Conservation (phyloP, 1,140 invertebrate genomes). For the Achroia grisella region DNA sequence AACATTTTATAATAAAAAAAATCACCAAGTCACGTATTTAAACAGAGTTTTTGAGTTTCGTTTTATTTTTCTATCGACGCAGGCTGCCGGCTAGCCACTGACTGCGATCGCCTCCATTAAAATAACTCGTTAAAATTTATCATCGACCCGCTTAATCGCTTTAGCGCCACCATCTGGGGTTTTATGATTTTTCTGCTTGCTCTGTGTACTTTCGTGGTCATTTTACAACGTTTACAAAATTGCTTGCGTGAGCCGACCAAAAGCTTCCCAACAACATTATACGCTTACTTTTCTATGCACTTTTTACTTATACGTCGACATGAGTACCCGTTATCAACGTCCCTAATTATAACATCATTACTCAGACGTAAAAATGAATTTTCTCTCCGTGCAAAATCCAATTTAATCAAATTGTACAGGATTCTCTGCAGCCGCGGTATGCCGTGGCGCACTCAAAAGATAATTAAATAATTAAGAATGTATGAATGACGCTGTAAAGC, state of each 20-base stretch:
- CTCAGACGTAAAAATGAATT: constrained; percentile 31
- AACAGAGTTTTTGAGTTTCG: constrained; percentile 53
- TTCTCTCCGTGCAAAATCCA: constrained; percentile 42
- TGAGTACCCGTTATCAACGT: constrained; percentile 9
- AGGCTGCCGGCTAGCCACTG: constrained; percentile 63
- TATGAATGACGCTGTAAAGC: constrained; percentile 67
- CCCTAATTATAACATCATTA: constrained; percentile 40
- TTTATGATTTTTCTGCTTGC: constrained; percentile 73
- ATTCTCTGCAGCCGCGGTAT: constrained; percentile 57
- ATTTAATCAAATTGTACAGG: constrained; percentile 61
- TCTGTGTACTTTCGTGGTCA: constrained; percentile 65
- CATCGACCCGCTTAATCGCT: constrained; percentile 72
- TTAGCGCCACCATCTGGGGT: constrained; percentile 71
- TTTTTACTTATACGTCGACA: neutral
- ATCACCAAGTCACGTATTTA: constrained; percentile 31
- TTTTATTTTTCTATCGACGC: constrained; percentile 70
- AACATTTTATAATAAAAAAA: constrained; percentile 21
- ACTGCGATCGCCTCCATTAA: constrained; percentile 71
- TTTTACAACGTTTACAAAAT: constrained; percentile 65
- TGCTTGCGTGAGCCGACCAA: constrained; percentile 39
- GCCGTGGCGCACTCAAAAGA: constrained; percentile 57
- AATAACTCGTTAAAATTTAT: constrained; percentile 74
- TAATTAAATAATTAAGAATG: constrained; percentile 72
- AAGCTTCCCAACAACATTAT: constrained; percentile 26
- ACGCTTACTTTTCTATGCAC: neutral